Conservation (phyloP, 2,888 invertebrate species). For the Crocallis elinguaria region DNA sequence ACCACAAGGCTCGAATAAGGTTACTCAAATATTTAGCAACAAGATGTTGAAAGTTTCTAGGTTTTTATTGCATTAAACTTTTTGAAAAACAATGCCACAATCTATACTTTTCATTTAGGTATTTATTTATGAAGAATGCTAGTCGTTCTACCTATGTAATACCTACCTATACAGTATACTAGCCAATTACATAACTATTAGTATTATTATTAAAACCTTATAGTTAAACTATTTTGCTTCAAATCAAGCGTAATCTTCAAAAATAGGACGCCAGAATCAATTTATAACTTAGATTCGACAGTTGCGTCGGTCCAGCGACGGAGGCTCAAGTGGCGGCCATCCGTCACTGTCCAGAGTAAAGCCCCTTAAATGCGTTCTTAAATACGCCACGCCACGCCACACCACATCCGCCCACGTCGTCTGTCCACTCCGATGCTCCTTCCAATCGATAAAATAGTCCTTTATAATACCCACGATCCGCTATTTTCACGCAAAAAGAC, state of each 20-base stretch:
- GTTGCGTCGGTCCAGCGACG: slow-evolving; percentile 45
- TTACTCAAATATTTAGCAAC: too few species aligned
- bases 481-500: slow-evolving; percentile 23
- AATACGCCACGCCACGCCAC: slow-evolving; percentile 56
- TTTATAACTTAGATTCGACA: slow-evolving; percentile 61
- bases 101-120: too few species aligned
- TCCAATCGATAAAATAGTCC: slow-evolving; percentile 58
- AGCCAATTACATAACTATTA: too few species aligned
- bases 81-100: too few species aligned
- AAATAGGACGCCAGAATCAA: slow-evolving; percentile 49
- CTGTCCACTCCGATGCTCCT: slow-evolving; percentile 61
- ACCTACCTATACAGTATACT: too few species aligned
- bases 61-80: too few species aligned
- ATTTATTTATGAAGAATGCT: too few species aligned
- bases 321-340: slow-evolving; percentile 63
- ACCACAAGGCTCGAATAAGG: too few species aligned
- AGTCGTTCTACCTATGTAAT: too few species aligned
- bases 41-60: too few species aligned
- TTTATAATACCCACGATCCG: slow-evolving; percentile 33
- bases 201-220: too few species aligned
- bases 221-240: slow-evolving; percentile 19
- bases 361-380: slow-evolving; percentile 75
- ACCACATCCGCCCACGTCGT: slow-evolving; percentile 45
- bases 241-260: slow-evolving; percentile 36
- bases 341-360: slow-evolving; percentile 75